Conservation (phyloP, 2,113 vertebrate species). For the Urocolius indicus region DNA sequence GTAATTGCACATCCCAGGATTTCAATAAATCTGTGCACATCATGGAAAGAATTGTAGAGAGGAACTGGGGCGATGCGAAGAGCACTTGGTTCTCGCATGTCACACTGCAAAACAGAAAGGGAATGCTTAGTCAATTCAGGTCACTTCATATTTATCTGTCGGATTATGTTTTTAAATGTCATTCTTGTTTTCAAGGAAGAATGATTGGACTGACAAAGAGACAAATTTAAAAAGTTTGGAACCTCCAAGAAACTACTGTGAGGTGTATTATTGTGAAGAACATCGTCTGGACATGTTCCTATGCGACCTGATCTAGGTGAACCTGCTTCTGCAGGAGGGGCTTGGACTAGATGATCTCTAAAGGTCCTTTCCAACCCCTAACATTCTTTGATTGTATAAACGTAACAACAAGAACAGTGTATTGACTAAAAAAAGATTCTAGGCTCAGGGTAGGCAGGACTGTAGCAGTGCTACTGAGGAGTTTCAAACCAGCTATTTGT, state of each 20-base stretch:
- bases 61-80: constrained; percentile 90
- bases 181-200: not conserved
- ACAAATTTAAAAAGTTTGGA: not conserved
- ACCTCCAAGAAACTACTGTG: not conserved
- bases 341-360: too few relatives aligned
- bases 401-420: not conserved
- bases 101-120: constrained; percentile 82
- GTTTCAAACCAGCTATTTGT: fast-evolving
- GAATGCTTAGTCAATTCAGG: not conserved
- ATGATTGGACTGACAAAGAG: not conserved
- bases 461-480: not conserved
- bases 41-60: constrained; percentile 94
- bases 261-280: not conserved
- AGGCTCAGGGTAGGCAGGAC: not conserved
- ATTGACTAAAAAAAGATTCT: not conserved
- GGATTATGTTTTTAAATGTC: not conserved
- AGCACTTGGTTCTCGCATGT: constrained; percentile 89
- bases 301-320: too few relatives aligned
- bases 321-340: too few relatives aligned
- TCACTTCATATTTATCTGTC: not conserved
- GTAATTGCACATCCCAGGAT: constrained; percentile 78
- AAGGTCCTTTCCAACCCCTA: too few relatives aligned
- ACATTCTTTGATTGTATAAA: too few relatives aligned
- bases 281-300: too few relatives aligned
- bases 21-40: constrained; percentile 88